Conservation (phyloP, 2,888 invertebrate genomes). For the Parnassius orleans region DNA sequence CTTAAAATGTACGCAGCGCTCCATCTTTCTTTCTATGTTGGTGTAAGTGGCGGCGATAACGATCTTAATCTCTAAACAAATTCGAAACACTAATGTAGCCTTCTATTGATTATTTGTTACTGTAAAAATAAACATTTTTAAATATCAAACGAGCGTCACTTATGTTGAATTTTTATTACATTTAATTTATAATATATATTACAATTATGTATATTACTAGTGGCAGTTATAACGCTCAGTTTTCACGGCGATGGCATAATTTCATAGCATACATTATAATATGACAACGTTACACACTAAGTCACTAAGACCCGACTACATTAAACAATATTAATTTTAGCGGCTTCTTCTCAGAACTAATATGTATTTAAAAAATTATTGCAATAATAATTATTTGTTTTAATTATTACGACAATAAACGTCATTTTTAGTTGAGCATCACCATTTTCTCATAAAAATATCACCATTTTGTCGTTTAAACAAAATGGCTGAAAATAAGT, state of each 20-base stretch:
- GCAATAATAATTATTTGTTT: conserved; percentile 9
- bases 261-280: conserved; percentile 44
- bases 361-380: conserved; percentile 12
- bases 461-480: conserved; percentile 6
- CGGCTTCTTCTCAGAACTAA: background rate
- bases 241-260: conserved; percentile 50
- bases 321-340: conserved; percentile 3
- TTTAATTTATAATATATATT: conserved; percentile 54
- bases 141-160: conserved; percentile 58
- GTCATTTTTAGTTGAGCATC: conserved; percentile 17
- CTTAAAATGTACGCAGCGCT: too few species aligned
- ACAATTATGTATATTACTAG: conserved; percentile 66
- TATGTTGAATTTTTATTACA: conserved; percentile 55
- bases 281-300: conserved; percentile 41
- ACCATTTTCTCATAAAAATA: conserved; percentile 6
- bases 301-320: conserved; percentile 33
- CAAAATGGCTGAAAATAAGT: conserved; percentile 12
- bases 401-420: conserved; percentile 19
- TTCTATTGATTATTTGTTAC: conserved; percentile 44
- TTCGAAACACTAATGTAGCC: conserved; percentile 52
- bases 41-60: conserved; percentile 1
- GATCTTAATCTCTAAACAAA: conserved; percentile 50
- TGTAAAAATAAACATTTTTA: conserved; percentile 57
- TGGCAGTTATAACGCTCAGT: conserved; percentile 76
- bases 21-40: too few species aligned